phyloP scores from a whole-genome alignment of 2,113 vertebrate species.

The Heteronetta atricapilla region DNA sequence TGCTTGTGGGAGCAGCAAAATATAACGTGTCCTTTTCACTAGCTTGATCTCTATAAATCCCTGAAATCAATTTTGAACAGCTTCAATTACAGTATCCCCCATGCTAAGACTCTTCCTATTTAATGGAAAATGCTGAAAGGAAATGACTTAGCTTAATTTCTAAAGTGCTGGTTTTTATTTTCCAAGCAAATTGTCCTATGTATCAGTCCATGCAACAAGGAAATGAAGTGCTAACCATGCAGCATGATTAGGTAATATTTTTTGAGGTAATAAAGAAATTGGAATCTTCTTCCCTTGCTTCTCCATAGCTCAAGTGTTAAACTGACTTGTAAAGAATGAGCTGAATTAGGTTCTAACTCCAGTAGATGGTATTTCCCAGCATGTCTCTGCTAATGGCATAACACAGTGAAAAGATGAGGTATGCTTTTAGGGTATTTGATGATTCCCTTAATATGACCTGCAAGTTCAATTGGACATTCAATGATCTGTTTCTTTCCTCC shows the following conservation, averaged over 20 bases:
- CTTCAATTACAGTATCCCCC: neutral
- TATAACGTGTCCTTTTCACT: neutral
- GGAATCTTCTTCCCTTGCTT: neutral
- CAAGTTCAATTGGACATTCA: neutral
- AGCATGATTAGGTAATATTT: neutral
- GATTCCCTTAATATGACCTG: neutral
- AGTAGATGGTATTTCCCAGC: neutral
- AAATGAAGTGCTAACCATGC: neutral
- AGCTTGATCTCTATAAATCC: neutral
- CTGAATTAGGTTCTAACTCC: neutral
- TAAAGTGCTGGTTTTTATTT: neutral
- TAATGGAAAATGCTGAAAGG: neutral
- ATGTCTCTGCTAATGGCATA: neutral
- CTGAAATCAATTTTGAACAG: neutral
- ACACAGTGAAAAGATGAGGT: neutral
- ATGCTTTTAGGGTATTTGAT: neutral
- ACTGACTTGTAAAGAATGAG: neutral
- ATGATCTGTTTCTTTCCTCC: neutral
- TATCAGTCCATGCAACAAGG: neutral
- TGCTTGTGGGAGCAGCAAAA: neutral
- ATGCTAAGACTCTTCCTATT: neutral
- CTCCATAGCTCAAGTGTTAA: neutral
- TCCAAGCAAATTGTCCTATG: neutral
- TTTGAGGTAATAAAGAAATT: neutral
- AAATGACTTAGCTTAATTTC: constrained; percentile 5